Conservation (phyloP, 2,797 vertebrate species). For the Potorous gilbertii region DNA sequence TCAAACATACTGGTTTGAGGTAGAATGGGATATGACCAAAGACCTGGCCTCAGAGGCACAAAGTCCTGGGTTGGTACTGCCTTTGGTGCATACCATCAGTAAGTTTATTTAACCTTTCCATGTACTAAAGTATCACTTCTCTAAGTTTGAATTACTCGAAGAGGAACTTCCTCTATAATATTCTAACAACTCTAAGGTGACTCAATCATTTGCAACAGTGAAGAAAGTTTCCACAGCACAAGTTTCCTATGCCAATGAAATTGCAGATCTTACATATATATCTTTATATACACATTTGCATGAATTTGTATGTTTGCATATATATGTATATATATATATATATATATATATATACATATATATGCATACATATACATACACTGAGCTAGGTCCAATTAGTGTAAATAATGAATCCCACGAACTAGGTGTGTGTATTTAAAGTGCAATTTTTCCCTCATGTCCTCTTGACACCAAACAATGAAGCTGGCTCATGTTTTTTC, state of each 20-base stretch:
- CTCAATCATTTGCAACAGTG: background rate
- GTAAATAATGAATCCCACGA: background rate
- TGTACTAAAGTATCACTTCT: background rate
- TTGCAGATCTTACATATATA: background rate
- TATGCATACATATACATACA: background rate
- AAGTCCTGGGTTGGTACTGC: background rate
- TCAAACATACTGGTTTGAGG: background rate
- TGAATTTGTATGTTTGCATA: background rate
- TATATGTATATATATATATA: background rate
- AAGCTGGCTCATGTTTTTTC: background rate
- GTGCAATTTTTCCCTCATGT: background rate
- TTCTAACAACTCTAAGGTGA: background rate
- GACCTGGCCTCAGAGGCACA: background rate
- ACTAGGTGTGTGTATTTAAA: background rate
- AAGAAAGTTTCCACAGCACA: background rate
- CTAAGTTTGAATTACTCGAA: background rate
- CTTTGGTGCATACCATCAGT: background rate
- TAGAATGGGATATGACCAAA: background rate
- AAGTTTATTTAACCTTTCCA: background rate
- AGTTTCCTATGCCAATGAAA: background rate
- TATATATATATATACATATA: background rate
- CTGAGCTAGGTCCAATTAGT: background rate
- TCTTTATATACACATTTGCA: background rate
- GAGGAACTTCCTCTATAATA: background rate
- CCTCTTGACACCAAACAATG: conserved; percentile 22